Conservation (phyloP, 2,888 invertebrate species). For the Cheilosia vulpina region DNA sequence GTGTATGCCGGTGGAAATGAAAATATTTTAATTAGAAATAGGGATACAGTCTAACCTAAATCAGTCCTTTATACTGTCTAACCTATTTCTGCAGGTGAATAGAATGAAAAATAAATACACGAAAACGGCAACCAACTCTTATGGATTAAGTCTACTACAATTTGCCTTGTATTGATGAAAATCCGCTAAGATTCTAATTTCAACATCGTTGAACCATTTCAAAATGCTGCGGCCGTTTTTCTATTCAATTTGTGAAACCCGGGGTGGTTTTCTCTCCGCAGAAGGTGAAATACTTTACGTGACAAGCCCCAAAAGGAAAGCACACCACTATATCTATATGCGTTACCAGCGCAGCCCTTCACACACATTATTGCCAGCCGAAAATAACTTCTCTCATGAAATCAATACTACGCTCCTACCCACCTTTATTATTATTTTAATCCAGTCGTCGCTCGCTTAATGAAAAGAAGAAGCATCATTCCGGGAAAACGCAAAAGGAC, state of each 20-base stretch:
- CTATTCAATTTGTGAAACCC: conserved; percentile 46
- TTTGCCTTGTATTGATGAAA: too few relatives aligned
- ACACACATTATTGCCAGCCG: conserved; percentile 48
- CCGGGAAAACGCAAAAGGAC: conserved; percentile 13
- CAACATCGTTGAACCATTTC: conserved; percentile 34
- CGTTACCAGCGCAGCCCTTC: conserved; percentile 22
- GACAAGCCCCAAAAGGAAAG: conserved; percentile 37
- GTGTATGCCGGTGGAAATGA: not conserved
- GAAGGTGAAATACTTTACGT: conserved; percentile 36
- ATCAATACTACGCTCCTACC: conserved; percentile 61
- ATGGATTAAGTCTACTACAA: too few relatives aligned
- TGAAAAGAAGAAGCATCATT: conserved; percentile 58
- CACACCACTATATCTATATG: conserved; percentile 9
- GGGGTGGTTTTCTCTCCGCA: not conserved
- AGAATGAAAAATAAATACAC: too few relatives aligned
- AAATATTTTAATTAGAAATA: conserved; percentile 9
- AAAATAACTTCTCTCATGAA: conserved; percentile 63
- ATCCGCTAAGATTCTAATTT: not conserved
- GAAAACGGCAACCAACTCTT: too few relatives aligned
- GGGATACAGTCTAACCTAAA: too few relatives aligned
- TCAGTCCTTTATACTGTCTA: too few relatives aligned
- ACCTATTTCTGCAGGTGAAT: too few relatives aligned
- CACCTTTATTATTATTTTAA: conserved; percentile 67
- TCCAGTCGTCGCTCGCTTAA: conserved; percentile 55
- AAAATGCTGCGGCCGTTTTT: conserved; percentile 16